Base-by-base conservation (phyloP, 2,888 invertebrate genomes). In the Lasioglossum marginatum region DNA sequence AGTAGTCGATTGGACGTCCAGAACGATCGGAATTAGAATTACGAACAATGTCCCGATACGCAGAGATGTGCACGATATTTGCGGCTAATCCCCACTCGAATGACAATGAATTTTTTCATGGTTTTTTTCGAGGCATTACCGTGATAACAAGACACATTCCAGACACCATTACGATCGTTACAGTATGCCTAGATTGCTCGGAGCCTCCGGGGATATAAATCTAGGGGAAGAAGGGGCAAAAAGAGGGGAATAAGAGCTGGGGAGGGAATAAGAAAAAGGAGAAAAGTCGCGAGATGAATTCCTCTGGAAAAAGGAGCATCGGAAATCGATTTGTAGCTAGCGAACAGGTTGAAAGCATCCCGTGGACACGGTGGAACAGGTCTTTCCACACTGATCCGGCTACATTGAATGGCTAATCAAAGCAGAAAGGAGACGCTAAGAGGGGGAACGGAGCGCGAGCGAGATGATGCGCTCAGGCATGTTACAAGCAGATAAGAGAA, bases 331-430 rank as follows among this genome's bases (percentile, higher is more conserved):
- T 70, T n/a, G 70, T 40, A 70, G 70, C 66, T 70, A n/a, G 70
- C 37, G 70, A 70, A 40, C 70, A 70, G 37, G 37, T 70, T 40
- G 70, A 70, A 70, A 40, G 40, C 37, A n/a, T 37, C 70, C 10
- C 66, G 66, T 70, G 70, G 70, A 70, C 37, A 70, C 70, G 70
- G 40, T 40, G 70, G 70, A 70, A 70, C 70, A 40, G 70, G 70
- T 70, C 37, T 70, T 70, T 70, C 70, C 70, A 70, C 70, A 40
- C 40, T 37, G 70, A 40, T 68, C 63, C 37, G 37, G n/a, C 40
- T 40, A 23, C 37, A 40, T 70, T 70, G 70, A 70, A 70, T 70
- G 70, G 70, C 10, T 40, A 40, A 70, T 70, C 70, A 40, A 70
- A 40, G 37, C 37, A 40, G 70, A 70, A 37, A 70, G n/a, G 14